These are phyloP conservation scores for Coptodon rendalli DNA, from an alignment of 2,113 vertebrate genomes.

Conservation along the genomic window DNA sequence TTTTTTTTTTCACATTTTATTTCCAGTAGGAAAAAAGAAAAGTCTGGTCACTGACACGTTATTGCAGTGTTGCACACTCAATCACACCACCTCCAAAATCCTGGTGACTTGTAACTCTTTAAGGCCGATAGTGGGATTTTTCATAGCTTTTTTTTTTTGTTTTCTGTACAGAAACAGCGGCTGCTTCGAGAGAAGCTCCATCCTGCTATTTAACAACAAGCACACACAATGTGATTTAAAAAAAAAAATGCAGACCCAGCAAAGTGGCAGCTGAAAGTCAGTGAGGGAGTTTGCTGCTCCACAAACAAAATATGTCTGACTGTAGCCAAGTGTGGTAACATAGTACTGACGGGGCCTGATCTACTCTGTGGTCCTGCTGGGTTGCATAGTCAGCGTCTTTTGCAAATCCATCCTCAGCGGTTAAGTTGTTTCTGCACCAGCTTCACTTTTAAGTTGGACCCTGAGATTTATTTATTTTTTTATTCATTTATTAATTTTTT, in stretches of 20 bases:
- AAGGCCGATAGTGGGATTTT: conserved; percentile 64
- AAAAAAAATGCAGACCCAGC: not conserved
- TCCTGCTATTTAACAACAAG: conserved; percentile 6
- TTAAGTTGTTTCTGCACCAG: not conserved
- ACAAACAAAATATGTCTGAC: not conserved
- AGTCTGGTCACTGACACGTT: conserved; percentile 57
- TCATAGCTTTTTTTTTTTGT: conserved; percentile 23
- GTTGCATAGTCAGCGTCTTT: conserved; percentile 42
- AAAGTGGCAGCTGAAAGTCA: not conserved
- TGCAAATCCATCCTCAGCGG: not conserved
- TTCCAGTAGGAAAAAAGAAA: conserved; percentile 59
- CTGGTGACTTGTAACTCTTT: conserved; percentile 51
- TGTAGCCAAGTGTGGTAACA: not conserved
- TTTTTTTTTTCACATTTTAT: conserved; percentile 57
- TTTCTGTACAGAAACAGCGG: conserved; percentile 38
- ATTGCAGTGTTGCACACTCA: conserved; percentile 68
- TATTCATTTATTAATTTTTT: not conserved
- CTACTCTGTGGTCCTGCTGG: conserved; percentile 11
- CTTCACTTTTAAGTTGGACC: conserved; percentile 21
- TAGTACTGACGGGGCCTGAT: not conserved
- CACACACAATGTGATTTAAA: not conserved
- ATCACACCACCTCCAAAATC: conserved; percentile 56
- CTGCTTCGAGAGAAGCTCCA: conserved; percentile 1
- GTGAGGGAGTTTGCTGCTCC: not conserved
- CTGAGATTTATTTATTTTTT: not conserved